Conservation (phyloP, 2,888 invertebrate species). For the Zele albiditarsus region DNA sequence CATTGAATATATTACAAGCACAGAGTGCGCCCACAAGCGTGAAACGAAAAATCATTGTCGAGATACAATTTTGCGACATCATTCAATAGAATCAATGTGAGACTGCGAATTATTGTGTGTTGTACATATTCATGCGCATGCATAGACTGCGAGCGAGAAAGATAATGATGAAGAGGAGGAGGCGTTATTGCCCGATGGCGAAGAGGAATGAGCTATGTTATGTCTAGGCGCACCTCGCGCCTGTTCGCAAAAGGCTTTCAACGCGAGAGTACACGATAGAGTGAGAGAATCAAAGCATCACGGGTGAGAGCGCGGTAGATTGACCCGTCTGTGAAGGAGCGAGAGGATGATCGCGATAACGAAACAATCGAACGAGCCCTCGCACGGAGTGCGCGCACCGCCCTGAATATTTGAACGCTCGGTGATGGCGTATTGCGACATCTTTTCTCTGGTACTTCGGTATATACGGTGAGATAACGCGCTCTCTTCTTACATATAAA, state of each 20-base stretch:
- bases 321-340: conserved; percentile 54
- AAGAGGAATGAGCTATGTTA: conserved; percentile 41
- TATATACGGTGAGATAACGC: conserved; percentile 36
- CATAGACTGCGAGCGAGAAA: not conserved
- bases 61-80: conserved; percentile 25
- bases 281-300: conserved; percentile 52
- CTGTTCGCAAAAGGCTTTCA: conserved; percentile 35
- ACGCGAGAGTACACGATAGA: not conserved
- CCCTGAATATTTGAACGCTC: conserved; percentile 43
- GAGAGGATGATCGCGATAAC: conserved; percentile 68
- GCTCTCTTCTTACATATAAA: conserved; percentile 13
- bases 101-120: conserved; percentile 24
- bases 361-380: conserved; percentile 66
- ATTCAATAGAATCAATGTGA: conserved; percentile 27
- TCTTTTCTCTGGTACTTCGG: conserved; percentile 7
- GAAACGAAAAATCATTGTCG: not conserved
- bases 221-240: conserved; percentile 43
- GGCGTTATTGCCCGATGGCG: conserved; percentile 34
- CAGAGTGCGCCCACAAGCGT: not conserved
- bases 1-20: conserved; percentile 1
- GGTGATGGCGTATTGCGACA: conserved; percentile 39
- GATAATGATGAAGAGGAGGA: conserved; percentile 35
- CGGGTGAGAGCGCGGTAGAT: conserved; percentile 56
- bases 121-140: not conserved
- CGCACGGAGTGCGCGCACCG: conserved; percentile 45